These are phyloP conservation scores for Automeris io DNA, from an alignment of 2,888 invertebrate species.

Conservation along the genomic window DNA sequence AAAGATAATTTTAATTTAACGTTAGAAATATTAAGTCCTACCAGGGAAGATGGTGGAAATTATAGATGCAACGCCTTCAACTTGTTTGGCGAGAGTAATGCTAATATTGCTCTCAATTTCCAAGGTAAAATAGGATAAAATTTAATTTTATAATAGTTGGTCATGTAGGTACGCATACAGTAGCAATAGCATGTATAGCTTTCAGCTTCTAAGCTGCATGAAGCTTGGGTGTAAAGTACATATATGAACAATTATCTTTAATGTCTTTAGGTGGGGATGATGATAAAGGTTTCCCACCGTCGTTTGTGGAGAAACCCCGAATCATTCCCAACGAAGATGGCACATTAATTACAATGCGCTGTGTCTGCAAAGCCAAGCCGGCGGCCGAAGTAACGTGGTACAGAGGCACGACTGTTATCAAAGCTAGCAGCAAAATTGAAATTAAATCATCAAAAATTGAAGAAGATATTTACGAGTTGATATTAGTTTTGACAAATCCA, in stretches of 20 bases:
- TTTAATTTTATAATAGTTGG: not conserved
- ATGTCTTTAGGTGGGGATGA: slow-evolving; percentile 88
- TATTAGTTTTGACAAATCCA: slow-evolving; percentile 77
- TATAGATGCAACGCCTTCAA: slow-evolving; percentile 99
- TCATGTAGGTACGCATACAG: slow-evolving; percentile 65
- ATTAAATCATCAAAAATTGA: slow-evolving; percentile 86
- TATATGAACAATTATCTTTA: slow-evolving; percentile 2
- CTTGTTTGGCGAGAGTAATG: slow-evolving; percentile 99
- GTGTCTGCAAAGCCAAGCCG: slow-evolving; percentile 96
- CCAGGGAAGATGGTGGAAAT: slow-evolving; percentile 97
- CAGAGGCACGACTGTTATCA: slow-evolving; percentile 90
- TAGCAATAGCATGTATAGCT: slow-evolving; percentile 66
- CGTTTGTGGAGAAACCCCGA: slow-evolving; percentile 98
- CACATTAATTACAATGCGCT: slow-evolving; percentile 97
- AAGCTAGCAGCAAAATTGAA: slow-evolving; percentile 89
- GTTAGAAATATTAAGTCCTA: slow-evolving; percentile 96
- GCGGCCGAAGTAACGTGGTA: slow-evolving; percentile 97
- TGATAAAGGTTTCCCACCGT: slow-evolving; percentile 95
- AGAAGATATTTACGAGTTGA: slow-evolving; percentile 92
- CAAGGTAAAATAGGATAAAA: slow-evolving; percentile 84
- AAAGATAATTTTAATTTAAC: slow-evolving; percentile 95
- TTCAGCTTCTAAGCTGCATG: slow-evolving; percentile 65
- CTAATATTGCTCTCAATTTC: slow-evolving; percentile 99
- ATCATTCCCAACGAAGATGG: slow-evolving; percentile 99
- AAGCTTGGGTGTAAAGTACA: slow-evolving; percentile 15